Evolutionary conservation across 2,113 vertebrate genomes (phyloP), one percentile per base, ranked within the genome.

Genomic region (Sinocyclocheilus grahami): DNA sequence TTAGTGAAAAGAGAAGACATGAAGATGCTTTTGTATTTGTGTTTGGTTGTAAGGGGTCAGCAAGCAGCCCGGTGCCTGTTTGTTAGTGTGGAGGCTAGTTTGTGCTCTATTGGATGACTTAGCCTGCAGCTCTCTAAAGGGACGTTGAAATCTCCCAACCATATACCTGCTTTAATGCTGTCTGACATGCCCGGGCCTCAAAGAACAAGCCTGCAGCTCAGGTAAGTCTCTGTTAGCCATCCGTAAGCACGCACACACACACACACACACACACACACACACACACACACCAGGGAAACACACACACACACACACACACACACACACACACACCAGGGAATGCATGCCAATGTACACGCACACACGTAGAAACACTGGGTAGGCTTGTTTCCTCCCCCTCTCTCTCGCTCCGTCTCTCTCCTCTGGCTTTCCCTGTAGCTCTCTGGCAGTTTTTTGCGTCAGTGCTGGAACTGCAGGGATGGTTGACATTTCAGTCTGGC

Each of bases 401-500:
- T 69, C 77, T n/a, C 42, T 63, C 42, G 6, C 75, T 86, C 53
- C 18, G n/a, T 37, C 53, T 67, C 60, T 53, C 63, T 63, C 51
- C 83, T 78, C 80, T 87, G 69, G 88, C 85, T 60, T 78, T 80
- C 77, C 85, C 85, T 86, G 78, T 78, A 83, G 83, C 86, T 85
- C 62, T 86, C 89, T 91, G 91, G 92, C 93, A 93, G 93, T 92
- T 92, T 92, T 92, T 94, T 93, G 92, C 93, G 88, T 94, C 94
- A 93, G 91, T 89, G 91, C 91, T 93, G 90, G 92, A 92, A 94
- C 94, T 93, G 93, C 93, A 93, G 94, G 94, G 94, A 94, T 90
- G 92, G 93, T 94, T 95, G 94, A 95, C 94, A 95, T 95, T 95
- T 95, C 93, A 94, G 93, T 95, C 93, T 94, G 94, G 94, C 94